These are phyloP conservation scores for Quadroppia sp. DNA, from an alignment of 2,888 invertebrate species.

Conservation along the genomic window DNA sequence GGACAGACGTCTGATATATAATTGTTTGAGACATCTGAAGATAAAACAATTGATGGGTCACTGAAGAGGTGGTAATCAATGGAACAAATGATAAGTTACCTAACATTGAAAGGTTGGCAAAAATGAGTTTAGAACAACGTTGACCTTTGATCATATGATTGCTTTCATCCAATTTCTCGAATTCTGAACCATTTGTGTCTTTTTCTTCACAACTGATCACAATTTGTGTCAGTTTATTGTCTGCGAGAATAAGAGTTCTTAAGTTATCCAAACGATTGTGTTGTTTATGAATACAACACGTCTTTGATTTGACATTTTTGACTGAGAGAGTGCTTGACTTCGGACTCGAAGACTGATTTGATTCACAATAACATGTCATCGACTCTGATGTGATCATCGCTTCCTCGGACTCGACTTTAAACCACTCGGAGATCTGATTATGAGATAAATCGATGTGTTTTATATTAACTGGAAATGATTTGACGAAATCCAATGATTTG, in stretches of 20 bases:
- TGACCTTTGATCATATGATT: slow-evolving; percentile 34
- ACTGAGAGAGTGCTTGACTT: neutral
- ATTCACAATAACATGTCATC: slow-evolving; percentile 22
- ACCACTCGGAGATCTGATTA: slow-evolving; percentile 86
- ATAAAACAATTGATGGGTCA: too few species aligned
- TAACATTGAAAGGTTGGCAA: slow-evolving; percentile 89
- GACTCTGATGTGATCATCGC: neutral
- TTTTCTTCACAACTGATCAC: slow-evolving; percentile 54
- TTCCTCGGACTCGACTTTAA: slow-evolving; percentile 17
- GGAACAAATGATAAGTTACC: too few species aligned
- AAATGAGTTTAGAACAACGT: slow-evolving; percentile 61
- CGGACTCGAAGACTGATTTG: slow-evolving; percentile 3
- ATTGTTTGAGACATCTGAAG: slow-evolving; percentile 81
- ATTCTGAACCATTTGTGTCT: slow-evolving; percentile 62
- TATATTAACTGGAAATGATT: slow-evolving; percentile 79
- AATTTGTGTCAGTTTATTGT: slow-evolving; percentile 66
- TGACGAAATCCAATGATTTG: slow-evolving; percentile 71
- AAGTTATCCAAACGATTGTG: slow-evolving; percentile 77
- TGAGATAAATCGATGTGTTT: slow-evolving; percentile 89
- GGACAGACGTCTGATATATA: slow-evolving; percentile 70
- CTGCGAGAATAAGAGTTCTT: slow-evolving; percentile 75
- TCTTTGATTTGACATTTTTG: neutral
- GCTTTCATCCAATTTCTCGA: slow-evolving; percentile 35
- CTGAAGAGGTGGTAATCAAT: too few species aligned
- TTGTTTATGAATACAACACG: slow-evolving; percentile 68